These are phyloP conservation scores for Dolomedes plantarius DNA, from an alignment of 2,888 invertebrate species.

Conservation along the genomic window DNA sequence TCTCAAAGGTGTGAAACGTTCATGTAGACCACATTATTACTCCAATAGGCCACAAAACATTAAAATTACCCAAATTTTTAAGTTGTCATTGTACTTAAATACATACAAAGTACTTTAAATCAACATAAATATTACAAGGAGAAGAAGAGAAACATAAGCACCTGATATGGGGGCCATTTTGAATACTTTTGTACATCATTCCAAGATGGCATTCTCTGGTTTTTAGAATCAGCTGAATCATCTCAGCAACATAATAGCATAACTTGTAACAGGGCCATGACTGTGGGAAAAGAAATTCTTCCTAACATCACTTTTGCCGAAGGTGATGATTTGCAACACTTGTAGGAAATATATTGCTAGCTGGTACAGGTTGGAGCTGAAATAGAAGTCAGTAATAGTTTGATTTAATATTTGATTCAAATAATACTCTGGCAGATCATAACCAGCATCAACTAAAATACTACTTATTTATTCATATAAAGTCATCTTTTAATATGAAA, in stretches of 20 bases:
- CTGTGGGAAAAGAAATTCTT: constrained; percentile 91
- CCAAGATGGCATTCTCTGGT: constrained; percentile 92
- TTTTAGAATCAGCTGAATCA: constrained; percentile 79
- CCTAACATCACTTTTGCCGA: constrained; percentile 90
- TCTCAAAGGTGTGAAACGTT: no score
- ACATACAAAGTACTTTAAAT: no score
- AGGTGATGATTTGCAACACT: constrained; percentile 84
- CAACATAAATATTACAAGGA: no score
- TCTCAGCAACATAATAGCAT: constrained; percentile 93
- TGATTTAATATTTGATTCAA: no score
- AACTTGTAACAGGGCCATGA: constrained; percentile 87
- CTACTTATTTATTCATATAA: no score
- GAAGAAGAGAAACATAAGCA: constrained; percentile 74
- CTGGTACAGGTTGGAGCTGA: constrained; percentile 83
- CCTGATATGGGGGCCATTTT: constrained; percentile 94
- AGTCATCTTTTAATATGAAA: no score
- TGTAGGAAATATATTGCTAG: constrained; percentile 84
- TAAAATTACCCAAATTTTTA: no score
- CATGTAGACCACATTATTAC: no score
- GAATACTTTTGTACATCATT: constrained; percentile 91
- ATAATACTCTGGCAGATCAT: no score
- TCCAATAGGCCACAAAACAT: no score
- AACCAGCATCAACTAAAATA: no score
- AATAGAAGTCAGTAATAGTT: constrained; percentile 49
- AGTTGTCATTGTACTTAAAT: no score